Conservation (phyloP, 2,113 vertebrate species). For the Sphaerodactylus townsendi region DNA sequence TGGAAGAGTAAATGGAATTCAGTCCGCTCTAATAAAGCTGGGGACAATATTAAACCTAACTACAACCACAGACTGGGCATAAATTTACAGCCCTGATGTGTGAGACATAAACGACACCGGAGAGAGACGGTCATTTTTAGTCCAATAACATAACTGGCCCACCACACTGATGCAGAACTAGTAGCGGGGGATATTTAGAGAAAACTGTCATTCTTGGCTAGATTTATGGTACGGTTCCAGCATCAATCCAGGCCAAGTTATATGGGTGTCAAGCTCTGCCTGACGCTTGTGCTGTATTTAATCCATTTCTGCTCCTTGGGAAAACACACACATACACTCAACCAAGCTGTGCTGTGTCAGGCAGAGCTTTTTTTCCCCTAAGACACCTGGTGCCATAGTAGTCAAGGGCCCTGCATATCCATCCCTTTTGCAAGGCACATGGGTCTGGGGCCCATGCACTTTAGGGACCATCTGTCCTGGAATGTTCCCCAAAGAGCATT, state of each 20-base stretch:
- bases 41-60: neutral
- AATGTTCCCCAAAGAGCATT: too few species aligned
- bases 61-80: neutral
- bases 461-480: too few species aligned
- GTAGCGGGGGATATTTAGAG: neutral
- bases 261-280: neutral
- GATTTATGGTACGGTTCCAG: slow-evolving; percentile 20
- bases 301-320: neutral
- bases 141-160: neutral
- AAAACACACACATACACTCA: neutral
- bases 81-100: neutral
- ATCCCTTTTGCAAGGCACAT: neutral
- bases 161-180: neutral
- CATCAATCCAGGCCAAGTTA: slow-evolving; percentile 32
- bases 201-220: neutral
- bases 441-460: too few species aligned
- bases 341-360: neutral
- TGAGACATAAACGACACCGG: neutral
- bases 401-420: neutral
- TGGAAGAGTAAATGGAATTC: neutral
- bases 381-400: accelerated
- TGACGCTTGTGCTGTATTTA: neutral
- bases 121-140: neutral
- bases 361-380: neutral
- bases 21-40: neutral